Base-by-base conservation (phyloP, 2,797 vertebrate species). In the Syngnathus acus region DNA sequence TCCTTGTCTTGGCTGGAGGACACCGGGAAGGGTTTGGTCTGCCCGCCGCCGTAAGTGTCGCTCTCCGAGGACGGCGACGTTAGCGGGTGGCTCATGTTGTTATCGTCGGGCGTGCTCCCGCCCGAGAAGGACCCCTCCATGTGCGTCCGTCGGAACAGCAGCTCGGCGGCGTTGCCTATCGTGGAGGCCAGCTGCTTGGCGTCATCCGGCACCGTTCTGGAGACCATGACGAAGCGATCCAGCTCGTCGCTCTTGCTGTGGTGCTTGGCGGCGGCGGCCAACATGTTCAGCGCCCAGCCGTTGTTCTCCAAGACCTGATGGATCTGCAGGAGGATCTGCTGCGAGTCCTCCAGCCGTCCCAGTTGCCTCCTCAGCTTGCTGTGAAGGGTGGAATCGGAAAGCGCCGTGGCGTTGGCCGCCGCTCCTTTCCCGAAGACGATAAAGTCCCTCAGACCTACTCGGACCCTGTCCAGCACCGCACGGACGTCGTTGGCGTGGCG, bases 141-240 rank as follows among this genome's bases (percentile, higher is more conserved):
- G 0, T 88, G 73, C 0, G 76, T 75, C 48, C 88, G 86, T 71
- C 79, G 88, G 85, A 98, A 99, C 59, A 99, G 93, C 68, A 92
- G 72, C 75, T 96, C 95, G 0, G 93, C 91, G 0, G 88, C 93
- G 83, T 88, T 51, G 17, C 89, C 89, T 77, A 99, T 90, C 0
- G 92, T 93, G n/a, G 92, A 94, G 67, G 90, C 93, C 74, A 99
- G 87, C 74, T 96, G 96, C 69, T 97, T 97, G 78, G 92, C 86
- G 47, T 98, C 97, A 0, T 99, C 95, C 0, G 94, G 93, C 14
- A 97, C 88, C 0, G 93, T 94, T 87, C 92, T 89, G 1, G 95
- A 94, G 66, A 99, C 96, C 95, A 97, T 95, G 47, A 97, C 82
- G 53, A 96, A 96, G 64, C 97, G 91, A 64, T 97, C 95, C 83